phyloP scores from a whole-genome alignment of 1,140 invertebrate genomes.

The Zaprionus capensis region DNA sequence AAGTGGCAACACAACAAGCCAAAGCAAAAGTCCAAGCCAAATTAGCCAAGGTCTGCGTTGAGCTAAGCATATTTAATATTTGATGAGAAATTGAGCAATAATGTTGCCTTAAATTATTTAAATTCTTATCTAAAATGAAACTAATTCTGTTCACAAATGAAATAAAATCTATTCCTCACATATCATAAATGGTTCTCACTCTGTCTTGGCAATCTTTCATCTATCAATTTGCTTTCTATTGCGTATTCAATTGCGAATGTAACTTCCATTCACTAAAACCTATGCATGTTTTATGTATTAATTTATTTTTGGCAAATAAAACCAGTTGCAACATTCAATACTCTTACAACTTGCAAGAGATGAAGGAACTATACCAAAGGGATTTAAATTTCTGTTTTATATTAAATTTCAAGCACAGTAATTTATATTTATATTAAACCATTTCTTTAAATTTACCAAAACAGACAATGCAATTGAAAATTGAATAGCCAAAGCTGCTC shows the following conservation, averaged over 20 bases:
- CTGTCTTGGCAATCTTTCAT: neutral
- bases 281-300: no score
- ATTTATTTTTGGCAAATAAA: neutral
- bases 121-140: neutral
- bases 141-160: neutral
- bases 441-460: neutral
- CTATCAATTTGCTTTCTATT: neutral
- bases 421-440: neutral
- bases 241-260: neutral
- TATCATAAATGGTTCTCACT: neutral
- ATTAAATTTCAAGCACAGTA: neutral
- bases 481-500: neutral
- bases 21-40: conserved; percentile 9
- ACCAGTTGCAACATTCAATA: no score
- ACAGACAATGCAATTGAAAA: neutral
- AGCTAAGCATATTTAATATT: conserved; percentile 6
- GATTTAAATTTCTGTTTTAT: neutral
- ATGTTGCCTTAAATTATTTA: neutral
- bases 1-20: conserved; percentile 10
- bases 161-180: neutral
- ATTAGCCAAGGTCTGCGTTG: neutral
- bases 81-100: neutral
- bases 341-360: no score
- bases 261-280: no score
- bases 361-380: no score